phyloP scores from a whole-genome alignment of 2,888 invertebrate genomes.

The Timandra comae region DNA sequence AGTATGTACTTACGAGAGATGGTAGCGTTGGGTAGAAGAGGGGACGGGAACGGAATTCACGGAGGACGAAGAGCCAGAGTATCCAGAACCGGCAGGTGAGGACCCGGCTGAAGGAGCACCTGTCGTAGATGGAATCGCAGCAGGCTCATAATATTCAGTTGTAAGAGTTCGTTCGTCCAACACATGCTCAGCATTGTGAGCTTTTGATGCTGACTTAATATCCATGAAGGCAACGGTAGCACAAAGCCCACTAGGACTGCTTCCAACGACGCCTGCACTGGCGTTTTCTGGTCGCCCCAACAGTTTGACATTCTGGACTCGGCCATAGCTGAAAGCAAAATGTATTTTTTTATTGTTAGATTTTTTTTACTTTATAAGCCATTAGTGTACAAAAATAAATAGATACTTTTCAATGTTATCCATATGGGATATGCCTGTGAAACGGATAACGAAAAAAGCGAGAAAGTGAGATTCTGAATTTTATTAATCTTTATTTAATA shows the following conservation, averaged over 20 bases:
- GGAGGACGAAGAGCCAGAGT: slow-evolving; percentile 80
- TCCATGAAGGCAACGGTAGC: slow-evolving; percentile 97
- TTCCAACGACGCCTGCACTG: slow-evolving; percentile 68
- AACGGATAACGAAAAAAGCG: too few species aligned
- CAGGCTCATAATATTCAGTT: slow-evolving; percentile 94
- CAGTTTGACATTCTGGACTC: slow-evolving; percentile 97
- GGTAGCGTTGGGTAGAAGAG: slow-evolving; percentile 62
- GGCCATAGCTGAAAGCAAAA: slow-evolving; percentile 90
- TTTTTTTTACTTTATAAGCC: too few species aligned
- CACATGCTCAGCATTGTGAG: slow-evolving; percentile 92
- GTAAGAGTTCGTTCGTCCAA: slow-evolving; percentile 91
- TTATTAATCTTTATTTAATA: too few species aligned
- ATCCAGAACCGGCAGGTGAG: slow-evolving; percentile 76
- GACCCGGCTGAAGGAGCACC: slow-evolving; percentile 74
- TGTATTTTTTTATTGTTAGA: too few species aligned
- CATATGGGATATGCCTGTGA: too few species aligned
- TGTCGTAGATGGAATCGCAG: slow-evolving; percentile 81
- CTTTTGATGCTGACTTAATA: slow-evolving; percentile 96
- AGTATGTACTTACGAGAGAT: slow-evolving; percentile 69
- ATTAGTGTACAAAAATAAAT: too few species aligned
- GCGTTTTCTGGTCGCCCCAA: slow-evolving; percentile 80
- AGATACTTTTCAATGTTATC: too few species aligned
- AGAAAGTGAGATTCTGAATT: too few species aligned
- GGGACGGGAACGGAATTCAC: slow-evolving; percentile 69
- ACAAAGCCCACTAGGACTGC: slow-evolving; percentile 81